These are phyloP conservation scores for Portunus trituberculatus DNA, from an alignment of 1,140 invertebrate genomes.

Conservation along the genomic window DNA sequence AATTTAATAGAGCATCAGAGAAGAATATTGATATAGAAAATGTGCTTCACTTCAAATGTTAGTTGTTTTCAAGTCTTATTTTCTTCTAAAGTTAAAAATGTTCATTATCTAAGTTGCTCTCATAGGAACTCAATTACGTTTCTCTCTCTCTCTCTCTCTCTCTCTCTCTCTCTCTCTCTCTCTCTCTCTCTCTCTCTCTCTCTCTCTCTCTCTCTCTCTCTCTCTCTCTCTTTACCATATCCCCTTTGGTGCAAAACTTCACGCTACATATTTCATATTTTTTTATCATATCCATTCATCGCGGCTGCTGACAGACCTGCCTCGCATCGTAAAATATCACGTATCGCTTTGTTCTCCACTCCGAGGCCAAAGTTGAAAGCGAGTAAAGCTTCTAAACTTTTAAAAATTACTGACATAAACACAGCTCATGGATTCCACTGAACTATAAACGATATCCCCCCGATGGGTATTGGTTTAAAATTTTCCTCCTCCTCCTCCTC, in stretches of 20 bases:
- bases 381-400: neutral
- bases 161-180: neutral
- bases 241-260: neutral
- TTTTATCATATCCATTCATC: neutral
- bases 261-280: neutral
- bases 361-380: neutral
- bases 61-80: no score
- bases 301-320: neutral
- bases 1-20: no score
- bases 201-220: slow-evolving; percentile 10
- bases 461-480: neutral
- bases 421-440: neutral
- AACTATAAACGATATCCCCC: neutral
- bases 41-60: no score
- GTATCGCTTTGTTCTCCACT: slow-evolving; percentile 6
- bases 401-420: neutral
- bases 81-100: no score
- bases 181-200: neutral
- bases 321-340: neutral
- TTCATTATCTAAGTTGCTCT: no score
- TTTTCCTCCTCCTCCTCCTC: neutral
- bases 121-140: neutral
- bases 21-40: no score
- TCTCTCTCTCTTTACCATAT: neutral
- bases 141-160: slow-evolving; percentile 11